Evolutionary conservation across 2,888 invertebrate genomes (phyloP).

Genomic region (Cremastobaeus sp.): DNA sequence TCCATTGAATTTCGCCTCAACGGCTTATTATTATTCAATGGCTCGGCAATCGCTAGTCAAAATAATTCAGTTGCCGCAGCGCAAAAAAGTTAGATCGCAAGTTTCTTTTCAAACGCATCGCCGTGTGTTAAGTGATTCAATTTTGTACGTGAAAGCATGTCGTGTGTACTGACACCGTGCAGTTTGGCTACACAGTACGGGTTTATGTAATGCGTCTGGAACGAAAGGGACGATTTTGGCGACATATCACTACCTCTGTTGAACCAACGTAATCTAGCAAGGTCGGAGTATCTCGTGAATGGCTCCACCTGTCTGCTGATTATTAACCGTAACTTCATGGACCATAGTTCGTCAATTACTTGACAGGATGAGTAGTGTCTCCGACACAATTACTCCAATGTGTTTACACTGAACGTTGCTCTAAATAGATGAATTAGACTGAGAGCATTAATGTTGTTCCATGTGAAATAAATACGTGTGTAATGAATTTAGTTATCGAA

Average conservation of each 20-base stretch:
- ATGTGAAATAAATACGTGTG: too few relatives aligned
- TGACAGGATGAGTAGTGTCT: constrained; percentile 57
- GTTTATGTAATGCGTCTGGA: constrained; percentile 39
- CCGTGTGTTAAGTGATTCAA: constrained; percentile 37
- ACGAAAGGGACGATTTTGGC: constrained; percentile 40
- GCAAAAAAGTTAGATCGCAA: constrained; percentile 8
- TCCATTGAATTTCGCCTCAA: too few relatives aligned
- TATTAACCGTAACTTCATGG: constrained; percentile 55
- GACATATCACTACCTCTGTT: constrained; percentile 43
- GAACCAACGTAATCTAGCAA: constrained; percentile 51
- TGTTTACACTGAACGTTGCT: constrained; percentile 12
- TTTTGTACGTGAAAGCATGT: constrained; percentile 28
- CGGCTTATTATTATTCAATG: neutral
- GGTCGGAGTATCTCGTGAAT: constrained; percentile 51
- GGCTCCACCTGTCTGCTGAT: constrained; percentile 53
- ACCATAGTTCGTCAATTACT: constrained; percentile 62
- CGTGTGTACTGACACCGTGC: constrained; percentile 13
- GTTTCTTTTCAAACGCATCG: constrained; percentile 23
- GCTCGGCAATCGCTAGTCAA: constrained; percentile 2
- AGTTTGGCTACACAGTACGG: constrained; percentile 22
- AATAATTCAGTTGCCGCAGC: constrained; percentile 25
- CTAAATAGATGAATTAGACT: constrained; percentile 10
- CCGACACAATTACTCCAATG: constrained; percentile 27
- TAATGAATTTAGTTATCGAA: too few relatives aligned
- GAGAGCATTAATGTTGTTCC: too few relatives aligned